These are phyloP conservation scores for Chlorodrepanis virens DNA, from an alignment of 2,113 vertebrate species.

Conservation along the genomic window DNA sequence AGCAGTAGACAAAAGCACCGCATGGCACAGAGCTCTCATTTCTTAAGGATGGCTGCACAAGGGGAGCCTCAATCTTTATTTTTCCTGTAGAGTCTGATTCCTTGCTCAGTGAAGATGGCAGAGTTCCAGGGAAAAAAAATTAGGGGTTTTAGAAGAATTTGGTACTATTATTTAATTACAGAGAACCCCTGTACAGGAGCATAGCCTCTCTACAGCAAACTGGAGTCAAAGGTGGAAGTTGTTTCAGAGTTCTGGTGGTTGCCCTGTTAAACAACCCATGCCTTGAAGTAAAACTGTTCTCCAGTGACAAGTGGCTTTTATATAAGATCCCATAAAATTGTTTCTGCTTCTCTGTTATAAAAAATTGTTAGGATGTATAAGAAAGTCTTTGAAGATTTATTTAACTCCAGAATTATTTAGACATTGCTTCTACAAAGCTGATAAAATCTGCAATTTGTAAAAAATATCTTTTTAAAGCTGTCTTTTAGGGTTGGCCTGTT, in stretches of 20 bases:
- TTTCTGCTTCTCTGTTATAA: not conserved
- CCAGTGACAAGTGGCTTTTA: not conserved
- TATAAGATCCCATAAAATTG: not conserved
- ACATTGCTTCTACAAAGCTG: not conserved
- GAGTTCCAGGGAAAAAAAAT: not conserved
- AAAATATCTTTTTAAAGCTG: not conserved
- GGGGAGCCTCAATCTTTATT: not conserved
- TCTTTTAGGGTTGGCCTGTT: not conserved
- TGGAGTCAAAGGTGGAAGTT: not conserved
- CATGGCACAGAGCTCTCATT: not conserved
- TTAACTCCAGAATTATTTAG: not conserved
- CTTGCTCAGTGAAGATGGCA: not conserved
- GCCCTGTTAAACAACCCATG: not conserved
- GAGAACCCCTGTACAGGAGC: not conserved
- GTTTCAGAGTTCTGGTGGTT: not conserved
- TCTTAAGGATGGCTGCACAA: not conserved
- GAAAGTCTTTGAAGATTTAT: not conserved
- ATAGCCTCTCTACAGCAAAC: not conserved
- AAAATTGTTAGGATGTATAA: not conserved
- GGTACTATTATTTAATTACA: not conserved
- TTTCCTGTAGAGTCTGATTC: not conserved
- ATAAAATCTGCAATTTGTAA: constrained; percentile 1
- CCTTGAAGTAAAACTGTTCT: not conserved
- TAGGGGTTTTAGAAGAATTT: not conserved
- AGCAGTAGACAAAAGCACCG: not conserved